A percentile compares a stretch with the other conserved stretches of the same genome.
phyloP scores from a whole-genome alignment of 2,113 vertebrate species.

The Labeo catla region DNA sequence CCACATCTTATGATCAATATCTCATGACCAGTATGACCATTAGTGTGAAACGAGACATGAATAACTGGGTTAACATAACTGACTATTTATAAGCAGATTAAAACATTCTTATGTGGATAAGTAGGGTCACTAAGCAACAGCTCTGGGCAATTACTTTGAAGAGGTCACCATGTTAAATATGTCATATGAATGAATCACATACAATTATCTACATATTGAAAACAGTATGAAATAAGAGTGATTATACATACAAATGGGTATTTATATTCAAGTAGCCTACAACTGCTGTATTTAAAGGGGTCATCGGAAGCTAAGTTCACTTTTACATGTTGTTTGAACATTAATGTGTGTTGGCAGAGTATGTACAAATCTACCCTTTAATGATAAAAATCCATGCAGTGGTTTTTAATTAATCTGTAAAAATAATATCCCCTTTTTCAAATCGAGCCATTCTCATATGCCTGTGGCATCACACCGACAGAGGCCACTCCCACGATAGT shows the following conservation, averaged over 20 bases:
- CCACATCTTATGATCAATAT: conserved; percentile 2
- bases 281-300: not conserved
- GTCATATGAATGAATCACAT: not conserved
- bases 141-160: not conserved
- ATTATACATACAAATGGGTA: not conserved
- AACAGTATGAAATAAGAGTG: not conserved
- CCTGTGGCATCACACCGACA: too few species aligned
- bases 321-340: too few species aligned
- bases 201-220: not conserved
- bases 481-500: too few species aligned
- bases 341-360: too few species aligned
- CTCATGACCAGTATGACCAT: conserved; percentile 13
- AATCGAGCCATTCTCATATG: too few species aligned
- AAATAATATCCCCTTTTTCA: too few species aligned
- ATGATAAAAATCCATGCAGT: too few species aligned
- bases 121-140: conserved; percentile 2
- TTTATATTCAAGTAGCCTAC: not conserved
- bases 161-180: not conserved
- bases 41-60: not conserved
- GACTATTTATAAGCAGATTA: conserved; percentile 1
- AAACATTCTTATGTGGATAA: conserved; percentile 27
- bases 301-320: too few species aligned
- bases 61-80: not conserved
- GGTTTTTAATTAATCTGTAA: too few species aligned
- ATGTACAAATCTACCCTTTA: too few species aligned